These are phyloP conservation scores for Stegophylla sp. DNA, from an alignment of 2,888 invertebrate genomes.

Conservation along the genomic window DNA sequence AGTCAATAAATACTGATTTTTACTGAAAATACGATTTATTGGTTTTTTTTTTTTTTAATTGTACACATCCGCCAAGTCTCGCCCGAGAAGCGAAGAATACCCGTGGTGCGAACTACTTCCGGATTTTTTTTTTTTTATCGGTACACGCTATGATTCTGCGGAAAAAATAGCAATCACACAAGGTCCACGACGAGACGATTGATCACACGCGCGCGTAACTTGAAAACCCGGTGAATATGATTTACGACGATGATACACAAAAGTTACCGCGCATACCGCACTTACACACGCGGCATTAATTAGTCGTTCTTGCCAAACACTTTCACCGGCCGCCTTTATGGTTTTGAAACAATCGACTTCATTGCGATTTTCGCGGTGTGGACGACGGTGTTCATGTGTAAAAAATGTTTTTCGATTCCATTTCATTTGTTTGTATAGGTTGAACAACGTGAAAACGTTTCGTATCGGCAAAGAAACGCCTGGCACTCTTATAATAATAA, in stretches of 20 bases:
- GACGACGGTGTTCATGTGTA: no score
- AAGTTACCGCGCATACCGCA: background rate
- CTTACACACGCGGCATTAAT: background rate
- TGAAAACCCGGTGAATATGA: conserved; percentile 4
- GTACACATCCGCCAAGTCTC: no score
- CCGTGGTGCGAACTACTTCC: no score
- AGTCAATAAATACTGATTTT: no score
- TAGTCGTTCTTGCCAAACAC: conserved; percentile 21
- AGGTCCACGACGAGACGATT: background rate
- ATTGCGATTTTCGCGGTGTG: background rate
- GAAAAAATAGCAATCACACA: background rate
- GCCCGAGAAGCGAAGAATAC: no score
- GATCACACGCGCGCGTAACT: background rate
- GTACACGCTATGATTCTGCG: no score
- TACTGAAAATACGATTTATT: no score
- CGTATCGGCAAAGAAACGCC: conserved; percentile 13
- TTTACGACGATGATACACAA: conserved; percentile 26
- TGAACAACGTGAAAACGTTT: conserved; percentile 9
- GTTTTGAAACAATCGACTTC: conserved; percentile 27
- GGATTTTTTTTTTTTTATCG: no score
- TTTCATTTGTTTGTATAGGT: background rate
- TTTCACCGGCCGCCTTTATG: conserved; percentile 38
- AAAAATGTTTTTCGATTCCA: background rate
- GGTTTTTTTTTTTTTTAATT: no score
- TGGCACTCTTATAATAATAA: background rate